Conservation (phyloP, 1,140 invertebrate species). For the Eueides isabella region DNA sequence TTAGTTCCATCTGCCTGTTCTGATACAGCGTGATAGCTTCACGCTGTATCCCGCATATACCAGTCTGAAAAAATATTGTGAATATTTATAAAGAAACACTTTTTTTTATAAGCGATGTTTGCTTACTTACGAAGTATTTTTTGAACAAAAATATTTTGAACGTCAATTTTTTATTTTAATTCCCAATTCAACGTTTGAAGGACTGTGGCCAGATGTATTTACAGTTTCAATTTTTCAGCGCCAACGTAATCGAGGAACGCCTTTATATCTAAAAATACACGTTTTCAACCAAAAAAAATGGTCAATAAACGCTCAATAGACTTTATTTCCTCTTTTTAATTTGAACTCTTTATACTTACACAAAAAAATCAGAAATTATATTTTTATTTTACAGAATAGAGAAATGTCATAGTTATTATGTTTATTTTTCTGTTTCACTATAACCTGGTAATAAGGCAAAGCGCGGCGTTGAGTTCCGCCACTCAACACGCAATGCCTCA, state of each 20-base stretch:
- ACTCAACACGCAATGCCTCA: no score
- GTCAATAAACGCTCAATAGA: background rate
- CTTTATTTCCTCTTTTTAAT: background rate
- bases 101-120: no score
- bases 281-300: background rate
- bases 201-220: constrained; percentile 10
- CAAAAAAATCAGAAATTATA: no score
- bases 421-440: no score
- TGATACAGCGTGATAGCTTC: no score
- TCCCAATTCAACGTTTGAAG: background rate
- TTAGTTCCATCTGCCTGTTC: background rate
- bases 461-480: no score
- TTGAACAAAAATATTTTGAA: background rate
- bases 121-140: no score
- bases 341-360: background rate
- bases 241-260: constrained; percentile 3
- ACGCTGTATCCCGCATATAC: background rate
- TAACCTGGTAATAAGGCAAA: no score
- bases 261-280: constrained; percentile 8
- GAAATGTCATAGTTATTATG: no score
- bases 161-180: background rate
- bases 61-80: no score
- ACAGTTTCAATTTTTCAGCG: constrained; percentile 11
- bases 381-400: no score
- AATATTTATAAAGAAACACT: no score